A percentile compares a stretch with the other conserved stretches of the same genome.
These are phyloP conservation scores for Montipora cactus DNA, from an alignment of 64 coral and sea anemone genomes.

Conservation along the genomic window DNA sequence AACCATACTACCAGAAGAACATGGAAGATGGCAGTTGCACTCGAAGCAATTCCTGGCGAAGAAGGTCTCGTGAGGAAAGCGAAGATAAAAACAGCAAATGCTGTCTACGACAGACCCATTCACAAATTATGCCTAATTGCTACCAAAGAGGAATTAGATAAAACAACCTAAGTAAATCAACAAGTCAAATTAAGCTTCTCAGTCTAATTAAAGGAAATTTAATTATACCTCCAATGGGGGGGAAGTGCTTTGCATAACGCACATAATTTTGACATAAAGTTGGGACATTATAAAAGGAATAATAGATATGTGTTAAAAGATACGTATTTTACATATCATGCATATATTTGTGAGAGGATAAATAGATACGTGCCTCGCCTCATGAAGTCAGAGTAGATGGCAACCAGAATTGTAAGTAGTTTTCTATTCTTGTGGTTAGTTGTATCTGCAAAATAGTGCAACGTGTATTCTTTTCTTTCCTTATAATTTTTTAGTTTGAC, in stretches of 20 bases:
- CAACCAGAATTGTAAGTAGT: too few relatives aligned
- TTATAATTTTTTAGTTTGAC: too few relatives aligned
- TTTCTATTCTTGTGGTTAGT: too few relatives aligned
- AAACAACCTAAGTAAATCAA: background rate
- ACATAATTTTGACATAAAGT: too few relatives aligned
- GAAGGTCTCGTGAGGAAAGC: slow-evolving; percentile 15
- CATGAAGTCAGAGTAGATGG: too few relatives aligned
- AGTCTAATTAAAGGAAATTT: background rate
- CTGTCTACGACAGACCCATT: slow-evolving; percentile 2
- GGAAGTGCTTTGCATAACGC: slow-evolving; percentile 33
- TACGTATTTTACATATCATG: too few relatives aligned
- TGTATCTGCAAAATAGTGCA: too few relatives aligned
- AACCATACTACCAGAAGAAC: slow-evolving; percentile 27
- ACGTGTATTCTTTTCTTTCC: too few relatives aligned
- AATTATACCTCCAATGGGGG: background rate
- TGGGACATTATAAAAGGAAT: too few relatives aligned
- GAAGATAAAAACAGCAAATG: slow-evolving; percentile 3
- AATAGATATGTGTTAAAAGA: too few relatives aligned
- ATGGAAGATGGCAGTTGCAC: slow-evolving; percentile 34
- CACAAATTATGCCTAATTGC: slow-evolving; percentile 40
- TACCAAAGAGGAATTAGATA: slow-evolving; percentile 29
- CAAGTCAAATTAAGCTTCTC: background rate
- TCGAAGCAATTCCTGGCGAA: slow-evolving; percentile 4
- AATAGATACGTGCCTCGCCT: too few relatives aligned
- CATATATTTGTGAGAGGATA: too few relatives aligned